phyloP scores from a whole-genome alignment of 2,888 invertebrate genomes.

The Sinopyrophorus schimmeli region DNA sequence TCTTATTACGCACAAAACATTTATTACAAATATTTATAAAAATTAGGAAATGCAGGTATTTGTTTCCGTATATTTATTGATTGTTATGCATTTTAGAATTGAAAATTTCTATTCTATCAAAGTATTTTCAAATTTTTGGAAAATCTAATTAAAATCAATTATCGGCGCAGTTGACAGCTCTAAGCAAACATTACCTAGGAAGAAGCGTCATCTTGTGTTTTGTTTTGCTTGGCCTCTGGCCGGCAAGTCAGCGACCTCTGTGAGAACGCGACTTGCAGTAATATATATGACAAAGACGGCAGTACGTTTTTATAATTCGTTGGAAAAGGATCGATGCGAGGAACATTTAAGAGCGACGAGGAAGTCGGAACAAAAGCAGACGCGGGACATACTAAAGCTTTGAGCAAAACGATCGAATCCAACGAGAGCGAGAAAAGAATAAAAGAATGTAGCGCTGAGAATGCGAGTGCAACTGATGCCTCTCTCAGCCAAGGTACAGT shows the following conservation, averaged over 20 bases:
- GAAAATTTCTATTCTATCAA: no score
- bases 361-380: slow-evolving; percentile 53
- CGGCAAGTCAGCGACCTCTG: slow-evolving; percentile 56
- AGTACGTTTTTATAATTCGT: slow-evolving; percentile 58
- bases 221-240: slow-evolving; percentile 55
- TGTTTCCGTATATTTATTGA: no score
- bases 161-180: slow-evolving; percentile 17
- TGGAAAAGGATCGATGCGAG: slow-evolving; percentile 55
- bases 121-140: no score
- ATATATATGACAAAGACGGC: slow-evolving; percentile 61
- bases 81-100: no score
- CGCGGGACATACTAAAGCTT: slow-evolving; percentile 51
- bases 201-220: slow-evolving; percentile 52
- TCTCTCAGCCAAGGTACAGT: slow-evolving; percentile 27
- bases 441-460: slow-evolving; percentile 44
- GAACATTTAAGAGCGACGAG: slow-evolving; percentile 44
- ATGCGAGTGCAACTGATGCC: slow-evolving; percentile 30
- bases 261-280: slow-evolving; percentile 53
- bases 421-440: slow-evolving; percentile 51
- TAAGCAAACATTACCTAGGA: slow-evolving; percentile 31
- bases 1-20: no score
- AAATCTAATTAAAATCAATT: no score
- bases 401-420: slow-evolving; percentile 51
- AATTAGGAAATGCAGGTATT: no score
- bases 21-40: no score